Base-by-base conservation (phyloP, 2,888 invertebrate species). In the Uropetala carovei region DNA sequence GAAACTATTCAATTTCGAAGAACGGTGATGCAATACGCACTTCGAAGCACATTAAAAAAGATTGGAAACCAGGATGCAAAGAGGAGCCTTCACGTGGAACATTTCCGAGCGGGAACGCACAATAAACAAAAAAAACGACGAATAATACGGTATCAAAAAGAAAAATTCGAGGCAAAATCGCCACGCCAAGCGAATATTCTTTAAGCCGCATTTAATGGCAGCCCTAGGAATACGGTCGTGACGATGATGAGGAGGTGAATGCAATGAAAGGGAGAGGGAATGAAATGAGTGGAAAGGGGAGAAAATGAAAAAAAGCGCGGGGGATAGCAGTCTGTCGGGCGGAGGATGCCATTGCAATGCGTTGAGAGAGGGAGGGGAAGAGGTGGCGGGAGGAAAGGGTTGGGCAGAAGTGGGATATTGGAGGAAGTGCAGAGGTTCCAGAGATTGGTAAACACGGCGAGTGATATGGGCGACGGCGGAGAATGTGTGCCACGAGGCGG, bases 401-500 rank as follows among this genome's bases (percentile, higher is more conserved):
- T 7, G 56, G 83, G 7, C 10, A 9, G 89, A 27, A 16, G 11
- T 5, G n/a, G 64, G 16, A 56, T 64, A 89, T 89, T 30, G 89
- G 89, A 56, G 14, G 10, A 14, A 43, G 57, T 60, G 89, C 60
- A 14, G 64, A 89, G 18, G 75, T 75, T 68, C 68, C 68, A 18
- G 68, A n/a, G 68, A 68, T 68, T 30, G 60, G 86, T 57, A 27
- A 27, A 82, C 82, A 82, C 27, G 82, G 82, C 7, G 82, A 82
- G 43, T 43, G 82, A 82, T 27, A 82, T 27, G 43, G 43, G 8
- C 30, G 43, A 9, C 3, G 57, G 43, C 16, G 57, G 43, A 64
- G 89, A n/a, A 64, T 86, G 86, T 43, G 86, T 13, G 27, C 86
- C 86, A 30, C 60, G 30, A 86, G 86, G 60, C 30, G 60, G 86